Evolutionary conservation across 2,888 invertebrate genomes (phyloP), one percentile per base, ranked within the genome.

Genomic region (Andrena trimmerana): DNA sequence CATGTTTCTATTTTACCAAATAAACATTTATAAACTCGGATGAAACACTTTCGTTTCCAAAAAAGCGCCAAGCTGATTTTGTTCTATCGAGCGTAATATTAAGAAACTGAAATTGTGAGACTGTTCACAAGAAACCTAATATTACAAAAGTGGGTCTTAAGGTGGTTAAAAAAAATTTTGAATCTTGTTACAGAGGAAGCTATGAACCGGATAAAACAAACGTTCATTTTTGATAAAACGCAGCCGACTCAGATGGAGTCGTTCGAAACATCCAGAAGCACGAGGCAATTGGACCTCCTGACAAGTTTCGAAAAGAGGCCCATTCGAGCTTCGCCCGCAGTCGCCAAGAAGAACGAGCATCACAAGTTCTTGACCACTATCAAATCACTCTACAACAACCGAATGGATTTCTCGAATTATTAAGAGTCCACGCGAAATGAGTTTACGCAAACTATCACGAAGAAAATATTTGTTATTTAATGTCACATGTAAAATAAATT

Each of bases 161-260:
- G 42, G 13, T 20, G 4, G 4, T 42, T 0, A 42, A 42, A 42
- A 2, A 36, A 42, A 13, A 1, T 0, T 13, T 4, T 3, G 1
- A 42, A 42, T 16, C 42, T 42, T 42, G 42, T 42, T 83, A 33
- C 82, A 93, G 93, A 87, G 70, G 91, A 92, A 67, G 92, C 91
- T 31, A 84, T 93, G 76, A 82, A 84, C 52, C 85, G 90, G 27
- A 90, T 93, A 70, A 92, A 90, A 75, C 89, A 88, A 60, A 91
- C 89, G 27, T 90, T 92, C 60, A 85, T 90, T 59, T 86, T 88
- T 13, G 92, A 92, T 42, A 92, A 90, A 85, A 67, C 78, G 5
- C 60, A 69, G 33, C 72, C 76, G 20, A 57, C 54, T 1, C 89
- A 91, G 16, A 52, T 20, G 2, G 67, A 88, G 2, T 33, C 10